Conservation (phyloP, 2,888 invertebrate species). For the Diploptera punctata region DNA sequence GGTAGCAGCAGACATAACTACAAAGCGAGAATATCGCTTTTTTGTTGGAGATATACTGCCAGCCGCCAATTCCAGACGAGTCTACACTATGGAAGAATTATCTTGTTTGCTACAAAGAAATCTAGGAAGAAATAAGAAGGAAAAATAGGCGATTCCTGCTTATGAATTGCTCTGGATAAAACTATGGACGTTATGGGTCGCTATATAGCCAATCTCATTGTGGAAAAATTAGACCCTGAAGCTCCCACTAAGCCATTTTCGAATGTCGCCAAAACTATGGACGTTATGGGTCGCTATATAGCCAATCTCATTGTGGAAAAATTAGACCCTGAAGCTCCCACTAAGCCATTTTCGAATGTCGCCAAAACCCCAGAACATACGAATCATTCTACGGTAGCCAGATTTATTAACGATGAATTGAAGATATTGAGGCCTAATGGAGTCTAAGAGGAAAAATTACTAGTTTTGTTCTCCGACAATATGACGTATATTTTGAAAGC, state of each 20-base stretch:
- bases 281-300: too few relatives aligned
- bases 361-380: not conserved
- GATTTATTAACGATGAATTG: too few relatives aligned
- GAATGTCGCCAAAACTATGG: not conserved
- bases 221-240: not conserved
- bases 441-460: too few relatives aligned
- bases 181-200: not conserved
- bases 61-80: not conserved
- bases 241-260: too few relatives aligned
- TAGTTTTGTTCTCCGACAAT: not conserved
- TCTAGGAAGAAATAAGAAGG: not conserved
- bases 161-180: not conserved
- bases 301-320: not conserved
- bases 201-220: not conserved
- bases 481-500: not conserved
- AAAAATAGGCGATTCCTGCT: not conserved
- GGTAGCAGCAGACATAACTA: not conserved
- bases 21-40: not conserved
- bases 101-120: too few relatives aligned
- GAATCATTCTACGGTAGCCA: too few relatives aligned
- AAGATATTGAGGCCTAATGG: too few relatives aligned
- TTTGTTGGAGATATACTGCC: not conserved
- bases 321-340: not conserved
- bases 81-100: not conserved
- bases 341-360: too few relatives aligned